Evolutionary conservation across 1,140 invertebrate species (phyloP).

Genomic region (Coelopa frigida): DNA sequence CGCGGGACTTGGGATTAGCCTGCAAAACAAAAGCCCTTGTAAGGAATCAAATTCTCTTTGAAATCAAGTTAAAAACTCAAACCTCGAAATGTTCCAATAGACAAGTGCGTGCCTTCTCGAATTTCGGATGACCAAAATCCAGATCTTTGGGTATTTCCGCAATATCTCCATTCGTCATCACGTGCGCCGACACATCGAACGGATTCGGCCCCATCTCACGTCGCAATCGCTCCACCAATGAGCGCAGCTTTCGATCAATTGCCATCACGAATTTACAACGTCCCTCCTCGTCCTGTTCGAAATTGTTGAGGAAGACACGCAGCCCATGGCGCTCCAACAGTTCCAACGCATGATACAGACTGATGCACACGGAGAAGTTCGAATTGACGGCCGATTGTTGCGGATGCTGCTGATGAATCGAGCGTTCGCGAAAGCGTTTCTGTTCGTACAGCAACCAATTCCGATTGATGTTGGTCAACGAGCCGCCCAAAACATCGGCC

Average conservation of each 20-base stretch:
- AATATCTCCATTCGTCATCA: slow-evolving; percentile 53
- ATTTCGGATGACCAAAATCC: slow-evolving; percentile 80
- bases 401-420: slow-evolving; percentile 20
- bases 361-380: slow-evolving; percentile 72
- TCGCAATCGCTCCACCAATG: slow-evolving; percentile 55
- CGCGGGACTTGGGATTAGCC: slow-evolving; percentile 34
- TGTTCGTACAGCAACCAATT: slow-evolving; percentile 52
- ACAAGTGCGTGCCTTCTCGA: slow-evolving; percentile 68
- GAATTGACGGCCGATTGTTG: slow-evolving; percentile 46
- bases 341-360: slow-evolving; percentile 78
- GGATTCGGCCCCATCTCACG: slow-evolving; percentile 58
- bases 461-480: slow-evolving; percentile 53
- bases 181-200: slow-evolving; percentile 46
- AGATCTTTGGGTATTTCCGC: slow-evolving; percentile 53
- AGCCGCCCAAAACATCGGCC: slow-evolving; percentile 56
- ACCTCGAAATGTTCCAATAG: slow-evolving; percentile 70
- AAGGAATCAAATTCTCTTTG: neutral
- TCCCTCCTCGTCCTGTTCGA: slow-evolving; percentile 58
- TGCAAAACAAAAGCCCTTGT: slow-evolving; percentile 15
- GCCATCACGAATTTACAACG: slow-evolving; percentile 60
- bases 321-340: slow-evolving; percentile 72
- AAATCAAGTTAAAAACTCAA: no score
- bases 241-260: slow-evolving; percentile 51
- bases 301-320: slow-evolving; percentile 65
- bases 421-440: slow-evolving; percentile 22